Conservation (phyloP, 2,888 invertebrate genomes). For the Drosophila affinis region DNA sequence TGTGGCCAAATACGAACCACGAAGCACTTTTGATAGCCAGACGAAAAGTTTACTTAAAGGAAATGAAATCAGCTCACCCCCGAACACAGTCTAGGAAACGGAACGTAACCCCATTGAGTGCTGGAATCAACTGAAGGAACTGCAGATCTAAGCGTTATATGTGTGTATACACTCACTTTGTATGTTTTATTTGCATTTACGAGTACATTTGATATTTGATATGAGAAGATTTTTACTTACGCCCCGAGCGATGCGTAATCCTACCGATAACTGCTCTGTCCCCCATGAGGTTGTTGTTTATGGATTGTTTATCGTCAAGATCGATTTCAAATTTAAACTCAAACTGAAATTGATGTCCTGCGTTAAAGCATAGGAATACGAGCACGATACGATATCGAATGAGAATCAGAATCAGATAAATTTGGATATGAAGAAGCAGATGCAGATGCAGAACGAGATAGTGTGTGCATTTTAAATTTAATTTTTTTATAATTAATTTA, state of each 20-base stretch:
- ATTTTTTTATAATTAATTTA: slow-evolving; percentile 61
- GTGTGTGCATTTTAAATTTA: slow-evolving; percentile 48
- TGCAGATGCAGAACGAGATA: slow-evolving; percentile 1
- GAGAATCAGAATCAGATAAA: slow-evolving; percentile 43
- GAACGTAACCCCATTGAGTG: slow-evolving; percentile 32
- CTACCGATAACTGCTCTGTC: slow-evolving; percentile 75
- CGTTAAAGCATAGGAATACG: slow-evolving; percentile 8
- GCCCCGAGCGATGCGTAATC: slow-evolving; percentile 61
- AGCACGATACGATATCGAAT: slow-evolving; percentile 28
- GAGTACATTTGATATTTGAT: slow-evolving; percentile 71
- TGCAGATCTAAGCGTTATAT: slow-evolving; percentile 39
- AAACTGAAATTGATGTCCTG: slow-evolving; percentile 17
- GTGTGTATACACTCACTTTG: slow-evolving; percentile 45
- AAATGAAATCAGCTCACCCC: slow-evolving; percentile 27
- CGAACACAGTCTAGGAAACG: slow-evolving; percentile 17
- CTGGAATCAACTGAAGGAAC: slow-evolving; percentile 35
- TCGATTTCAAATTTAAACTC: slow-evolving; percentile 14
- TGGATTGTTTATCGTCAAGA: slow-evolving; percentile 24
- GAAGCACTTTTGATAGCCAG: slow-evolving; percentile 58
- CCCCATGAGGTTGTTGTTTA: slow-evolving; percentile 68
- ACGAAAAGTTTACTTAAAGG: slow-evolving; percentile 67
- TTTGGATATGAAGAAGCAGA: slow-evolving; percentile 3
- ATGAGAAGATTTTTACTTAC: slow-evolving; percentile 67
- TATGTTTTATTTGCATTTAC: slow-evolving; percentile 49
- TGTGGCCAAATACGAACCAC: slow-evolving; percentile 28